phyloP scores from a whole-genome alignment of 2,113 vertebrate genomes.

The Carollia perspicillata region DNA sequence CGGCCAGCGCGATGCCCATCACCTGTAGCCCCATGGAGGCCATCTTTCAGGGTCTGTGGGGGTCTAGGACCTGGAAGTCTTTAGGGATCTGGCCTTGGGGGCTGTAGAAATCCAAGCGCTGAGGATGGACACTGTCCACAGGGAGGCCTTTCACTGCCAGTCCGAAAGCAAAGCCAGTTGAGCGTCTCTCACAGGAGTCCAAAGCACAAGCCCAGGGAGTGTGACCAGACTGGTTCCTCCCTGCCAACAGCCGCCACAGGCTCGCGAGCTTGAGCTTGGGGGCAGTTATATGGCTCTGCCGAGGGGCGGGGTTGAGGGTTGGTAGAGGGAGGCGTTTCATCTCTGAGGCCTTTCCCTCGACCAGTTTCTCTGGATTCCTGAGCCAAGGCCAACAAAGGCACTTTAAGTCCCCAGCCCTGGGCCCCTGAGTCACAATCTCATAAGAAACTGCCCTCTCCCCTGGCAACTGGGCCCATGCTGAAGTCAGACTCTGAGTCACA shows the following conservation, averaged over 20 bases:
- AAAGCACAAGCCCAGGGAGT: neutral
- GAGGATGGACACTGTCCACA: neutral
- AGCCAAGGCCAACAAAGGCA: conserved; percentile 65
- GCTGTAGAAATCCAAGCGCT: neutral
- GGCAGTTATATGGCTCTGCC: conserved; percentile 75
- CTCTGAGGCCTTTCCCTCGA: conserved; percentile 74
- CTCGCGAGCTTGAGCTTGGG: neutral
- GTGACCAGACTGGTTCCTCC: neutral
- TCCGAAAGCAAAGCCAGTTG: neutral
- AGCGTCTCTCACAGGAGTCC: neutral
- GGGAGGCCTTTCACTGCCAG: neutral
- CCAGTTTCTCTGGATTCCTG: conserved; percentile 86
- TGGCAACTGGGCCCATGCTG: neutral
- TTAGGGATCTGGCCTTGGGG: too few relatives aligned
- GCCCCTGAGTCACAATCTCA: conserved; percentile 67
- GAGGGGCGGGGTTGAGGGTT: conserved; percentile 72
- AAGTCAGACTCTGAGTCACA: conserved; percentile 71
- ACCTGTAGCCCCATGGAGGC: conserved; percentile 91
- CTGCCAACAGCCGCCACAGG: neutral
- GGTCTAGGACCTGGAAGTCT: neutral
- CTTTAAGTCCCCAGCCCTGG: conserved; percentile 20
- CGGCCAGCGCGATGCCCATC: conserved; percentile 87
- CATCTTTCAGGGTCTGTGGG: conserved; percentile 78
- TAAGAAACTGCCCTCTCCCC: conserved; percentile 63
- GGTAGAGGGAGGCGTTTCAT: conserved; percentile 55